Conservation (phyloP, 2,113 vertebrate species). For the Heloderma charlesbogerti region DNA sequence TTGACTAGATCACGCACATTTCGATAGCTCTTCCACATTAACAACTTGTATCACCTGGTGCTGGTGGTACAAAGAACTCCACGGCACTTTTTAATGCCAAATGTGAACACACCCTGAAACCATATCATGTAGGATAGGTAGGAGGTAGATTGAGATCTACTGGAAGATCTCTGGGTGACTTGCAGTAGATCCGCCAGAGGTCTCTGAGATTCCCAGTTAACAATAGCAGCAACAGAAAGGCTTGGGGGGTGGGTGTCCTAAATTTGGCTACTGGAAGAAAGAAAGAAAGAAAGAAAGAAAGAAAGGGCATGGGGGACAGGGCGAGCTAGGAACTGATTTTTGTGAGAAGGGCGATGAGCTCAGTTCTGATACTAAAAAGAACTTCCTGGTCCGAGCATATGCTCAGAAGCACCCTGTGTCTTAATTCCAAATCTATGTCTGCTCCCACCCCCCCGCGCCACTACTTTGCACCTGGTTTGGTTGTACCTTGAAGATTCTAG, state of each 20-base stretch:
- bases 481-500: neutral
- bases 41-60: neutral
- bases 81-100: neutral
- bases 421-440: neutral
- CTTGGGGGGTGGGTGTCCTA: too few relatives aligned
- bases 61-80: neutral
- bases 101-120: neutral
- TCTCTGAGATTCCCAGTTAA: too few relatives aligned
- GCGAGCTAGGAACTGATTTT: neutral
- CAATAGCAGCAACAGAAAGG: too few relatives aligned
- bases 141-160: too few relatives aligned
- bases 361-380: neutral
- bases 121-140: too few relatives aligned
- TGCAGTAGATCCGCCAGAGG: too few relatives aligned
- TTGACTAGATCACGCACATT: neutral
- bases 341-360: neutral
- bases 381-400: neutral
- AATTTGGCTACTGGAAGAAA: too few relatives aligned
- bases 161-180: too few relatives aligned
- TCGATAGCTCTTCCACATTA: neutral
- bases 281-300: neutral
- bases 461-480: neutral
- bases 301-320: neutral
- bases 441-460: neutral
- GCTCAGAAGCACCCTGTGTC: neutral